phyloP scores from a whole-genome alignment of 2,888 invertebrate species.

The Pachymerium ferrugineum region DNA sequence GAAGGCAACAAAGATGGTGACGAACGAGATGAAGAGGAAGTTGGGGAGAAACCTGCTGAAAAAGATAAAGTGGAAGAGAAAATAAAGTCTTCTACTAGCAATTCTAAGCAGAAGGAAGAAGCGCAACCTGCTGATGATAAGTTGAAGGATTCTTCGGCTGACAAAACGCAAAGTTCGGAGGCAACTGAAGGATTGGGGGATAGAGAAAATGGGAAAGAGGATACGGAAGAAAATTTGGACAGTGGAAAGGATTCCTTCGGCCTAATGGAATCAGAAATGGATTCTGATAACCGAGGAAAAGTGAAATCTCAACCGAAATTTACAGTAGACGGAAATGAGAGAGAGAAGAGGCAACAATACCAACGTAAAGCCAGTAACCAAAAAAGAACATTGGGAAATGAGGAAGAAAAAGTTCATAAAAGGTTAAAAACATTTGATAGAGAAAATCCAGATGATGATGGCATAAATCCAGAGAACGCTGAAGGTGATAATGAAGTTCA shows the following conservation, averaged over 20 bases:
- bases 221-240: neutral
- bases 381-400: neutral
- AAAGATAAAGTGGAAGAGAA: slow-evolving; percentile 53
- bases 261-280: neutral
- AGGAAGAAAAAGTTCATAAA: neutral
- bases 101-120: slow-evolving; percentile 39
- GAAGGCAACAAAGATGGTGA: slow-evolving; percentile 48
- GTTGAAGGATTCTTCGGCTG: neutral
- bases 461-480: neutral
- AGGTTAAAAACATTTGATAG: neutral
- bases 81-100: slow-evolving; percentile 59
- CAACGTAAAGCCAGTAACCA: neutral
- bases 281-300: neutral
- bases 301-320: neutral
- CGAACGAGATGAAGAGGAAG: slow-evolving; percentile 44
- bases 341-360: neutral
- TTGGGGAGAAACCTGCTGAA: slow-evolving; percentile 47
- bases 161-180: neutral
- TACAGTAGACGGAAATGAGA: neutral
- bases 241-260: neutral
- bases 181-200: neutral
- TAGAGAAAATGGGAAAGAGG: neutral
- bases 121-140: neutral
- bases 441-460: neutral
- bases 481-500: slow-evolving; percentile 31